A percentile compares a stretch with the other conserved stretches of the same genome.
Conservation (phyloP, 2,888 invertebrate genomes). For the Hartigia nigra region DNA sequence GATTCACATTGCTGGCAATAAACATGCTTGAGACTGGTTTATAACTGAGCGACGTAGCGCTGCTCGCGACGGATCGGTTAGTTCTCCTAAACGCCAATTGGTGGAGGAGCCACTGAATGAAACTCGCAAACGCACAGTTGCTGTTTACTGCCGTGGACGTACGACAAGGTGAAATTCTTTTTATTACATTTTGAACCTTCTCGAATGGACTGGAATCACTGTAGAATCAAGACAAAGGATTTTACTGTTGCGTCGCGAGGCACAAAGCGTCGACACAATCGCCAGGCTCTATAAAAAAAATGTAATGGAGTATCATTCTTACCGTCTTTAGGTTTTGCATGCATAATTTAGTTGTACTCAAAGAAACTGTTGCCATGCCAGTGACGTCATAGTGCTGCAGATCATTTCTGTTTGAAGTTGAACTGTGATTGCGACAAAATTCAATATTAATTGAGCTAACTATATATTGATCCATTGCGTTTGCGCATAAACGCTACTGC, state of each 20-base stretch:
- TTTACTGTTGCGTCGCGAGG: not conserved
- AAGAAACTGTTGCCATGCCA: not conserved
- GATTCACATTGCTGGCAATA: constrained; percentile 49
- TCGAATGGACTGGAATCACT: not conserved
- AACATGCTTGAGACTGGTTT: constrained; percentile 39
- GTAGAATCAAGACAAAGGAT: not conserved
- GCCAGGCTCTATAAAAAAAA: not conserved
- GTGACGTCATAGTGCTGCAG: not conserved
- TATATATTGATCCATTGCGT: not conserved
- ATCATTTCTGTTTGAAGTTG: not conserved
- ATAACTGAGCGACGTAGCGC: constrained; percentile 30
- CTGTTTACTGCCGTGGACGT: not conserved
- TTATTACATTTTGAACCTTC: not conserved
- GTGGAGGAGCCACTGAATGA: not conserved
- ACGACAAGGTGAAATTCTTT: not conserved
- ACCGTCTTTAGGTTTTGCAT: not conserved
- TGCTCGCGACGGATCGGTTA: constrained; percentile 11
- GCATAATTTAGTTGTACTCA: not conserved
- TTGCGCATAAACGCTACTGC: not conserved
- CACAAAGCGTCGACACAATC: not conserved
- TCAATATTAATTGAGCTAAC: not conserved
- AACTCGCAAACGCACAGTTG: not conserved
- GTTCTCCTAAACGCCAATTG: constrained; percentile 1
- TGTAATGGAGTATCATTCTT: not conserved
- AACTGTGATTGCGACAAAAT: not conserved